Base-by-base conservation (phyloP, 2,888 invertebrate species). In the Asteroscopus sphinx region DNA sequence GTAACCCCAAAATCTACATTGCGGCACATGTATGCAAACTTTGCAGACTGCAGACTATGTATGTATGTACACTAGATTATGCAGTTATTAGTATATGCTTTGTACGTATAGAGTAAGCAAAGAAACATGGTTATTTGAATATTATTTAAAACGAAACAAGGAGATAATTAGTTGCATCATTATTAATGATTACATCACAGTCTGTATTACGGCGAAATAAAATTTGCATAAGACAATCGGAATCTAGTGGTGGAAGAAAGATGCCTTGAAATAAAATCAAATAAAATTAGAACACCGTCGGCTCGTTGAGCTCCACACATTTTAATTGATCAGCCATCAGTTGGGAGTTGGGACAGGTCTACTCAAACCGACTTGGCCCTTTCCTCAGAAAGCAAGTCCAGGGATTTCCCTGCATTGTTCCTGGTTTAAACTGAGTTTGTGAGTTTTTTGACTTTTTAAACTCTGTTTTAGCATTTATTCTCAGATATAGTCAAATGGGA, bases 1-100 rank as follows among this genome's bases (percentile, higher is more conserved):
- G 39, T 68, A 66, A 60, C 55, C 59, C 58, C 41, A 73, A 70
- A 76, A 64, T 73, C 70, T 58, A 79, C 56, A 67, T 69, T 67
- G 46, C 48, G 30, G 49, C 44, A 59, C 17, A n/a, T 44, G 32
- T 58, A 36, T 47, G 67, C 61, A 70, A 73, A 73, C 56, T 60
- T 62, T 51, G 54, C 48, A 73, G 48, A 54, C 46, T 59, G 39
- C 65, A 37, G 47, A 62, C 46, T 68, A 15, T 35, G 13, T 48
- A 15, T 35, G 13, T 48, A 36, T 17, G 7, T 53, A 54, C 16
- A 52, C 28, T 57, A 61, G 55, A 63, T 75, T 67, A 56, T 67
- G 56, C 62, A 77, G 32, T n/a, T 46, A 70, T 63, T 46, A 33
- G 16, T 53, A 64, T 36, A 30, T 51, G 3, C 32, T 41, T 12